Conservation (phyloP, 2,888 invertebrate genomes). For the Xylocampa areola region DNA sequence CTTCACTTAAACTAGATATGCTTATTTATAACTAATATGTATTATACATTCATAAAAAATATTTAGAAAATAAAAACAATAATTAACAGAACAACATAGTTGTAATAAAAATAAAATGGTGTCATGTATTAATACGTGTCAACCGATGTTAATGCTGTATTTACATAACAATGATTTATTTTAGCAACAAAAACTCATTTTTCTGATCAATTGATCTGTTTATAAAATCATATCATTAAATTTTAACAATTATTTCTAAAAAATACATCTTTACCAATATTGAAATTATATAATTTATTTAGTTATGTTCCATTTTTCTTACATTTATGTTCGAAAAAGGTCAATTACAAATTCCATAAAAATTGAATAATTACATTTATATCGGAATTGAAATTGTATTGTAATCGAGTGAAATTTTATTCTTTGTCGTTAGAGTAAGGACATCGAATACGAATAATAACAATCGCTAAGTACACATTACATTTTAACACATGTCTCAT, state of each 20-base stretch:
- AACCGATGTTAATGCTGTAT: slow-evolving; percentile 71
- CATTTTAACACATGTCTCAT: slow-evolving; percentile 36
- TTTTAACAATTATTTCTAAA: slow-evolving; percentile 39
- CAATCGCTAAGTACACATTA: slow-evolving; percentile 50
- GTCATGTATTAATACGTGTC: slow-evolving; percentile 80
- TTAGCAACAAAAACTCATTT: slow-evolving; percentile 72
- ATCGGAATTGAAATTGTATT: slow-evolving; percentile 13
- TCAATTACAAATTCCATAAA: slow-evolving; percentile 23
- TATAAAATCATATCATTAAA: slow-evolving; percentile 23
- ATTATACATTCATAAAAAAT: slow-evolving; percentile 78
- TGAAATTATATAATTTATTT: slow-evolving; percentile 37
- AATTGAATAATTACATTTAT: background rate
- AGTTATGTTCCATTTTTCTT: slow-evolving; percentile 28
- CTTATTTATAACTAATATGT: slow-evolving; percentile 76
- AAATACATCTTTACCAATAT: slow-evolving; percentile 40
- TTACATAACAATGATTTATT: slow-evolving; percentile 75
- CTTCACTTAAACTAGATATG: slow-evolving; percentile 79
- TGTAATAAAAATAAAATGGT: slow-evolving; percentile 80
- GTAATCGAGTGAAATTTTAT: slow-evolving; percentile 21
- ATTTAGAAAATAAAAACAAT: slow-evolving; percentile 76
- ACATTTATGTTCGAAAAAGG: slow-evolving; percentile 9
- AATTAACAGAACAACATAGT: slow-evolving; percentile 76
- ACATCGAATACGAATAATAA: slow-evolving; percentile 51
- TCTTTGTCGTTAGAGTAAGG: slow-evolving; percentile 23
- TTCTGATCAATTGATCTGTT: slow-evolving; percentile 19